Evolutionary conservation across 2,888 invertebrate species (phyloP), one percentile per base, ranked within the genome.

Genomic region (Hypolimnas misippus): DNA sequence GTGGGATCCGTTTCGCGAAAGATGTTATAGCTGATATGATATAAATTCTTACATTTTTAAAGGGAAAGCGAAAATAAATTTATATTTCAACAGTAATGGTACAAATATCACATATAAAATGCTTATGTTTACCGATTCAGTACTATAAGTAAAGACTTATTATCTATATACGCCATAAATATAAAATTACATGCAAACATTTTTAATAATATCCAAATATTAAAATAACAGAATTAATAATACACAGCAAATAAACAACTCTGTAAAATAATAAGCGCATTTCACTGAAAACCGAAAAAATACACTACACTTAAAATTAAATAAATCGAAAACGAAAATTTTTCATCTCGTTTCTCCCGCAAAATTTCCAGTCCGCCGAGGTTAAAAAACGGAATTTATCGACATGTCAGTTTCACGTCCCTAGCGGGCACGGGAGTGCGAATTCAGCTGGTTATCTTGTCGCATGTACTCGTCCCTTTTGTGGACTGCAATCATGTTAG

Each of bases 371-470:
- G 46, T 25, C n/a, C 6, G 21, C 21, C 21, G 21, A 14, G 46
- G 21, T 17, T 59, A 52, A 62, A 62, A 62, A 62, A 53, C 44
- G 14, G 44, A 53, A 62, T 55, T 68, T 55, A 64, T 62, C 57
- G 55, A 59, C 31, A 63, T 38, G 55, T 55, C 55, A 56, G 53
- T 51, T 7, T 42, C 10, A 51, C 66, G 62, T 61, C 71, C 52
- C 68, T 68, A 66, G 56, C 53, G 59, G 62, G 51, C 52, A 68
- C 71, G 21, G 21, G 79, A 75, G 67, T 75, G 78, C 76, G 71
- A 76, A 76, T 70, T 81, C 78, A 77, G 79, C 76, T 66, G 67
- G 72, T 70, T 72, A 68, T 71, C 69, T 69, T 63, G 66, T 71
- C 72, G 68, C 65, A 65, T 68, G 61, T 67, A 57, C 44, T n/a